A percentile compares a stretch with the other conserved stretches of the same genome.
Evolutionary conservation across 2,797 vertebrate species (phyloP).

Genomic region (Clamator glandarius): DNA sequence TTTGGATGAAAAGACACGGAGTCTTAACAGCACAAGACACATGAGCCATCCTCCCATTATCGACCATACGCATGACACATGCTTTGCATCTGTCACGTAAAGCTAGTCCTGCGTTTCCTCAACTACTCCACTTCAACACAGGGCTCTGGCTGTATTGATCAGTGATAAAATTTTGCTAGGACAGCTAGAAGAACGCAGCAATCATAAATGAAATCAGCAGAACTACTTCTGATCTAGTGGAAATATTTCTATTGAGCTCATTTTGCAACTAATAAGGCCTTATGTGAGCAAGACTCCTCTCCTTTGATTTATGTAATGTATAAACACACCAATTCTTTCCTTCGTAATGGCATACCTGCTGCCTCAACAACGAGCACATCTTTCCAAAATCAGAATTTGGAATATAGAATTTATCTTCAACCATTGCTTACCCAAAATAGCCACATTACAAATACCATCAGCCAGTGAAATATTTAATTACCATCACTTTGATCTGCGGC

Average conservation of each 20-base stretch:
- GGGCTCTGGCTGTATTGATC: background rate
- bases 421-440: background rate
- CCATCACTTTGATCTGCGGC: background rate
- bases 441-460: background rate
- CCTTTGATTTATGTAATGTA: background rate
- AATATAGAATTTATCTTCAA: background rate
- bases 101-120: background rate
- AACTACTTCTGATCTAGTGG: background rate
- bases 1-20: accelerated
- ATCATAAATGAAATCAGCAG: background rate
- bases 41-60: background rate
- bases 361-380: background rate
- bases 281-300: background rate
- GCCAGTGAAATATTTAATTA: background rate
- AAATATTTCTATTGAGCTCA: background rate
- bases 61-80: background rate
- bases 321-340: background rate
- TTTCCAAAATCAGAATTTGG: background rate
- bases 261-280: background rate
- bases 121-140: background rate
- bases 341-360: background rate
- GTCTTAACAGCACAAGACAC: background rate
- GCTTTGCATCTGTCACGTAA: background rate
- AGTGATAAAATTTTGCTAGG: background rate
- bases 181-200: background rate